Evolutionary conservation across 2,797 vertebrate species (phyloP), one percentile per base, ranked within the genome.

Genomic region (Saxicola maurus): DNA sequence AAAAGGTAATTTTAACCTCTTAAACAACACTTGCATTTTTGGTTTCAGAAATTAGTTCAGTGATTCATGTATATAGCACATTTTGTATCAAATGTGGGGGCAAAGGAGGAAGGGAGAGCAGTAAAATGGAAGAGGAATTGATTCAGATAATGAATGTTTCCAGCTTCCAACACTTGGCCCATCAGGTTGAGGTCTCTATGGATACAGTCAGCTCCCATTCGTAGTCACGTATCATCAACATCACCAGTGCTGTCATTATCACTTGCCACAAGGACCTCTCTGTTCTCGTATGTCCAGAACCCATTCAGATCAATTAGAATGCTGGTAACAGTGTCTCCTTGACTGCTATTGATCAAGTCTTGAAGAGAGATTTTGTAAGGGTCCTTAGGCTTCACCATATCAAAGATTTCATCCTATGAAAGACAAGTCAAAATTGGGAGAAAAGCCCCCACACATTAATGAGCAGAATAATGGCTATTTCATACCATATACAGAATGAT

Each of bases 251-350:
- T 96, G 94, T 99, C 98, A 14, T 67, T 98, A 94, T 99, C 99
- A 2, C 97, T 99, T 59, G 98, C 97, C 56, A 99, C 99, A 96
- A 99, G 98, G 62, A 99, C 98, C 93, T 99, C 99, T 97, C 99
- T 98, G 97, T 99, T 99, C 96, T 99, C 99, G 0, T 99, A 99
- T 4, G 98, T 99, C 99, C 99, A 99, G 97, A 99, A 99, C 62
- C 99, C 99, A 75, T 99, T 99, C 85, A 99, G 98, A 96, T 99
- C 99, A 20, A 99, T 99, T 45, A 99, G 97, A 97, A 99, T 99
- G 96, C 99, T 99, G 90, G 97, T 98, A 71, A 99, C 99, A 5
- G 99, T 99, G 94, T 99, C 99, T 17, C 99, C 99, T 97, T 99
- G 99, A 87, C 98, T 98, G 95, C 99, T 99, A 96, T 97, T 99